Percentiles rank a stretch among this genome's conserved stretches.
Conservation (phyloP, 1,140 invertebrate species). For the Hylaeus volcanicus region DNA sequence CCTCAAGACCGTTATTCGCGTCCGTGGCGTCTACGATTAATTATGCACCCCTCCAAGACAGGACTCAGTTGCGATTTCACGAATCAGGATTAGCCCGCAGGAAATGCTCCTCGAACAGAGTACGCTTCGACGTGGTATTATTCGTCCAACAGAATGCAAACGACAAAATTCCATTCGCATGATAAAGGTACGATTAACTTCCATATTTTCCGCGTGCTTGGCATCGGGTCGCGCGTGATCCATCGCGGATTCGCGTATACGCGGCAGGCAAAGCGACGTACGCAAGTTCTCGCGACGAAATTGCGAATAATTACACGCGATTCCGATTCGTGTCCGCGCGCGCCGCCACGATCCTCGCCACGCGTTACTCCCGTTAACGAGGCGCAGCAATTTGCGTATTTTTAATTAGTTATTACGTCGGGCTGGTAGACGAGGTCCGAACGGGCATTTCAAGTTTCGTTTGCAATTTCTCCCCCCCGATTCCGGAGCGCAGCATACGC, state of each 20-base stretch:
- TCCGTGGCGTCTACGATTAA: no score
- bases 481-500: neutral
- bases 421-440: neutral
- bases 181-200: neutral
- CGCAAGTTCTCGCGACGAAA: neutral
- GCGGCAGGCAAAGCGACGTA: no score
- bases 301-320: slow-evolving; percentile 23
- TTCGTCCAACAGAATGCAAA: no score
- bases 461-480: slow-evolving; percentile 53
- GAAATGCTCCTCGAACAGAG: no score
- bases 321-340: neutral
- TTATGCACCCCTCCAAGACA: no score
- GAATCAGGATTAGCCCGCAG: no score
- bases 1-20: no score
- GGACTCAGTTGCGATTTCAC: no score
- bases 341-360: neutral
- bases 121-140: no score
- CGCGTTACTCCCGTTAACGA: slow-evolving; percentile 30
- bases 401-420: slow-evolving; percentile 69
- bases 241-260: neutral
- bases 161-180: no score
- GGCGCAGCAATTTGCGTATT: slow-evolving; percentile 51
- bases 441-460: slow-evolving; percentile 58
- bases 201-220: neutral
- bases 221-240: neutral